Evolutionary conservation across 2,888 invertebrate species (phyloP).

Genomic region (Ferrisia virgata): DNA sequence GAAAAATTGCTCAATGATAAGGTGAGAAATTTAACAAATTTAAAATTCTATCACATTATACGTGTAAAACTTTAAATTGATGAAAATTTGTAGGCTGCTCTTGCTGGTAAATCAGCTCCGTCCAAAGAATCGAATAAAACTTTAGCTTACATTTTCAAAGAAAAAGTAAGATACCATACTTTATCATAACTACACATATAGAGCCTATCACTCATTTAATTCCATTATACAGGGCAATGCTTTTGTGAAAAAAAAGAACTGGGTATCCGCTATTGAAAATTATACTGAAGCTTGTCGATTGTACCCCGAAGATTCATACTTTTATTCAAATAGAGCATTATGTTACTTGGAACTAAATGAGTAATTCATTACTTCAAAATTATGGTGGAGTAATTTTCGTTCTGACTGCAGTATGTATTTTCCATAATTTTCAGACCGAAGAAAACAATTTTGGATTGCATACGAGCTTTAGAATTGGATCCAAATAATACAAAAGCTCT

Average conservation of each 20-base stretch:
- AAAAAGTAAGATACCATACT: constrained; percentile 51
- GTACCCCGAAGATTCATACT: constrained; percentile 66
- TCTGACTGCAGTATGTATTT: background rate
- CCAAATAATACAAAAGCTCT: constrained; percentile 24
- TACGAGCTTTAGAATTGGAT: constrained; percentile 27
- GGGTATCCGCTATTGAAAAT: constrained; percentile 45
- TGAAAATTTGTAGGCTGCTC: background rate
- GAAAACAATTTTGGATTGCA: constrained; percentile 32
- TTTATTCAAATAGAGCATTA: constrained; percentile 82
- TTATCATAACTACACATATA: background rate
- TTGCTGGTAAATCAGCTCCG: background rate
- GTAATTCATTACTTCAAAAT: constrained; percentile 56
- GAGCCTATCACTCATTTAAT: background rate
- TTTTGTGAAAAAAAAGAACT: constrained; percentile 20
- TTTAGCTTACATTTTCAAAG: constrained; percentile 49
- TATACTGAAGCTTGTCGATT: constrained; percentile 34
- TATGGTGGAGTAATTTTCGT: background rate
- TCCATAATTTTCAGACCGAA: constrained; percentile 8
- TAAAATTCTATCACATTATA: background rate
- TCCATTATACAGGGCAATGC: constrained; percentile 9
- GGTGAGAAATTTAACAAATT: background rate
- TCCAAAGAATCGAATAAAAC: constrained; percentile 52
- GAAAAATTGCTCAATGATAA: constrained; percentile 47
- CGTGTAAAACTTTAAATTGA: background rate
- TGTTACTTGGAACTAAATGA: constrained; percentile 77